phyloP scores from a whole-genome alignment of 2,888 invertebrate genomes.

The Agapetus fuscipes region DNA sequence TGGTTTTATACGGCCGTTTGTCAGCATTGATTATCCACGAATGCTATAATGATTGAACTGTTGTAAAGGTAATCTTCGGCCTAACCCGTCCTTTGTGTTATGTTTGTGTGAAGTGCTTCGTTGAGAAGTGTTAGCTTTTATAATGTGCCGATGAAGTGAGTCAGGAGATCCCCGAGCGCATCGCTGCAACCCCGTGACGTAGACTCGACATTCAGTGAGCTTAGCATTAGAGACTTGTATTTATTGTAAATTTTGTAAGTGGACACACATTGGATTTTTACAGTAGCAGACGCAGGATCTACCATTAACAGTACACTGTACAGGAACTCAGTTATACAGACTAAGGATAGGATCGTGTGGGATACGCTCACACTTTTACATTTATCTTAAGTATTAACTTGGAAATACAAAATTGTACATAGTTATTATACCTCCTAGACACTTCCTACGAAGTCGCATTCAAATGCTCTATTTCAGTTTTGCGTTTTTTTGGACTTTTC shows the following conservation, averaged over 20 bases:
- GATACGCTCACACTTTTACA: conserved; percentile 18
- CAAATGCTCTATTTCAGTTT: conserved; percentile 9
- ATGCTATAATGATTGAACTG: too few species aligned
- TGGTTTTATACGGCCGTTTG: too few species aligned
- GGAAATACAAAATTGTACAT: conserved; percentile 16
- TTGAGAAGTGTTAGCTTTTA: too few species aligned
- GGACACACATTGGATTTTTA: conserved; percentile 11
- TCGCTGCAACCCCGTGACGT: too few species aligned
- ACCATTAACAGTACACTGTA: conserved; percentile 15
- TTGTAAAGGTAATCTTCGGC: too few species aligned
- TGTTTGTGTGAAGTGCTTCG: too few species aligned
- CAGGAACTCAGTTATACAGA: conserved; percentile 7
- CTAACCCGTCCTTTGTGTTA: too few species aligned
- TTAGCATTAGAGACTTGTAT: conserved; percentile 21
- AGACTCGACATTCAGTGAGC: conserved; percentile 20
- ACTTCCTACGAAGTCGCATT: too few species aligned
- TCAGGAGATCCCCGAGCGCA: too few species aligned
- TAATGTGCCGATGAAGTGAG: too few species aligned
- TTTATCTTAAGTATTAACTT: conserved; percentile 20
- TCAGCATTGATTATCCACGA: too few species aligned
- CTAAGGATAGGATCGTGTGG: conserved; percentile 14
- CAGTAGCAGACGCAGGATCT: conserved; percentile 8
- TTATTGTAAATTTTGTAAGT: conserved; percentile 19
- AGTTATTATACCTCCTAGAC: conserved; percentile 9
- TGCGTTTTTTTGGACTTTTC: conserved; percentile 6